A percentile compares a stretch with the other conserved stretches of the same genome.
Evolutionary conservation across 2,888 invertebrate genomes (phyloP).

Genomic region (Tipula lateralis): DNA sequence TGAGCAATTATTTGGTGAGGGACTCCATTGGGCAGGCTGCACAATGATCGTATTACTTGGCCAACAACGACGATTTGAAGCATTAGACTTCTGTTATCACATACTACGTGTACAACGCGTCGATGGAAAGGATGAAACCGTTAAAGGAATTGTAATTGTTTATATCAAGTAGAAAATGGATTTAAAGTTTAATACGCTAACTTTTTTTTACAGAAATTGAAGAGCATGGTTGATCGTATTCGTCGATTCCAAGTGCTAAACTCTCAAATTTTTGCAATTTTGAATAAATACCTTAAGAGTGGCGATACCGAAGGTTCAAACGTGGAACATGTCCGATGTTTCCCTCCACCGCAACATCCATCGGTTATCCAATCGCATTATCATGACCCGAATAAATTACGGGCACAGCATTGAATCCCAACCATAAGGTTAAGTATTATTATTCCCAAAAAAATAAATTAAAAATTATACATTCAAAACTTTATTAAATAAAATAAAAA

Average conservation of each 20-base stretch:
- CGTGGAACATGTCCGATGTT: conserved; percentile 94
- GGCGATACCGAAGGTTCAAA: conserved; percentile 77
- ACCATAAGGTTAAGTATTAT: neutral
- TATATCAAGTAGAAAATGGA: neutral
- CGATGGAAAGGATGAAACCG: conserved; percentile 91
- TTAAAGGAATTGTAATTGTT: conserved; percentile 78
- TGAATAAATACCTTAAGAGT: conserved; percentile 88
- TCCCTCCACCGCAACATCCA: conserved; percentile 88
- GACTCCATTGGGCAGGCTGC: conserved; percentile 98
- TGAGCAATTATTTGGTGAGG: conserved; percentile 96
- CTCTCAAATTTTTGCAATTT: conserved; percentile 93
- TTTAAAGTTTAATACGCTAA: neutral
- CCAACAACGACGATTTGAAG: conserved; percentile 93
- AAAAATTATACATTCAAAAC: neutral
- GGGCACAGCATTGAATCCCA: conserved; percentile 36
- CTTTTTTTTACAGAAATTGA: conserved; percentile 66
- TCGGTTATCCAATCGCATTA: conserved; percentile 56
- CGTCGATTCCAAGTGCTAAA: conserved; percentile 96
- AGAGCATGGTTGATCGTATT: conserved; percentile 96
- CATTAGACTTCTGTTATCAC: conserved; percentile 97
- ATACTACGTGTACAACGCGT: conserved; percentile 91
- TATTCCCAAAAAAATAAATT: neutral
- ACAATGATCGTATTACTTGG: conserved; percentile 91
- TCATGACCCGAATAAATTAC: conserved; percentile 57
- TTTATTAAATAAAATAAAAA: neutral